Evolutionary conservation across 1,140 invertebrate genomes (phyloP).

Genomic region (Ceratitis capitata): DNA sequence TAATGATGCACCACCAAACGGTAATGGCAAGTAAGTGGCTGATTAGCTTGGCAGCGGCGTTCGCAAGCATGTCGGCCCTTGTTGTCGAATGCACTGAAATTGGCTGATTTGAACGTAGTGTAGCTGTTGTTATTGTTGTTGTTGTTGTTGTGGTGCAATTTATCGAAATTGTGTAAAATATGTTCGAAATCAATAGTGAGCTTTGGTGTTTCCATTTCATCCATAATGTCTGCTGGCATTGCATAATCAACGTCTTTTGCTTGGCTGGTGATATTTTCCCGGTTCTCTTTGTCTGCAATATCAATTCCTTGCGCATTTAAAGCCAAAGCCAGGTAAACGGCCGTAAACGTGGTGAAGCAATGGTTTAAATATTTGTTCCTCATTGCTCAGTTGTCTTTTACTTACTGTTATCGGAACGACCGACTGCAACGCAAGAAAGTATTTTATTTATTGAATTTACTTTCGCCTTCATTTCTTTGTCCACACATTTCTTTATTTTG

Average conservation of each 20-base stretch:
- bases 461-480: not conserved
- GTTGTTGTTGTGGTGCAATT: too few species aligned
- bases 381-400: not conserved
- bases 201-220: not conserved
- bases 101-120: not conserved
- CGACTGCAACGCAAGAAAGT: not conserved
- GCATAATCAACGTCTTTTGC: not conserved
- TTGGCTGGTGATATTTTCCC: not conserved
- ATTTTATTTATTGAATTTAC: not conserved
- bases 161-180: not conserved
- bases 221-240: not conserved
- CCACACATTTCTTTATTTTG: not conserved
- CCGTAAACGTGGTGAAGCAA: not conserved
- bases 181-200: not conserved
- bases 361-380: not conserved
- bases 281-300: not conserved
- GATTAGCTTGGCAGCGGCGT: conserved; percentile 57
- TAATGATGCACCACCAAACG: conserved; percentile 59
- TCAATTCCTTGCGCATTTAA: not conserved
- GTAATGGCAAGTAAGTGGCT: conserved; percentile 55
- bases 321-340: not conserved
- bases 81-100: not conserved
- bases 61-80: conserved; percentile 52
- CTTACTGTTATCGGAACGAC: not conserved
- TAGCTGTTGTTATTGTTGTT: not conserved